phyloP scores from a whole-genome alignment of 23 tunicate species.

The Ascidia mentula region DNA sequence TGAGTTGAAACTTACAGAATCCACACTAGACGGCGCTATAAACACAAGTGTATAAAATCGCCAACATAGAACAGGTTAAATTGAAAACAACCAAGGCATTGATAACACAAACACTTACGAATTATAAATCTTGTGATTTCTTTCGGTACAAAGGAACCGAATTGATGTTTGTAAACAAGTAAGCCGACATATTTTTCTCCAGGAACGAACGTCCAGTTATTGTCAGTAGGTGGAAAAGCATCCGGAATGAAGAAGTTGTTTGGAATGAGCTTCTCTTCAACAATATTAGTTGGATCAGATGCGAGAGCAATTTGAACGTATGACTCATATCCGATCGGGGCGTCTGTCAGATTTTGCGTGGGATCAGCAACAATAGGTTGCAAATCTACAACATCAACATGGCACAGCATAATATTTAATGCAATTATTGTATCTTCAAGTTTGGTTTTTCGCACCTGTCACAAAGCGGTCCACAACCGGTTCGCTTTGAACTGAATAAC shows the following conservation, averaged over 20 bases:
- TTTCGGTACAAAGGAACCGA: background rate
- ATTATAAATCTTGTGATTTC: background rate
- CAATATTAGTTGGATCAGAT: background rate
- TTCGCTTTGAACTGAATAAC: background rate
- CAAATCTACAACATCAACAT: background rate
- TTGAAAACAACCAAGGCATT: background rate
- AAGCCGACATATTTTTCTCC: background rate
- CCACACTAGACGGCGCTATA: background rate
- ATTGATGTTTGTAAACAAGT: background rate
- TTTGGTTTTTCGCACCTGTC: too few species aligned
- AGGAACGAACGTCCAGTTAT: background rate
- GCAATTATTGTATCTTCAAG: too few species aligned
- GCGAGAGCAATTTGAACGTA: background rate
- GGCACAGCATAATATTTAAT: background rate
- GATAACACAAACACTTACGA: background rate
- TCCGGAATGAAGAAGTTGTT: background rate
- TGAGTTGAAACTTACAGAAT: background rate
- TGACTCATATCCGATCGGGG: background rate
- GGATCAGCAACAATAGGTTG: background rate
- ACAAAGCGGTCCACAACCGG: background rate
- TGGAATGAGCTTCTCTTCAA: background rate
- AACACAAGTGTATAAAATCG: too few species aligned
- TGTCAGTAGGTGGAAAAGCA: background rate
- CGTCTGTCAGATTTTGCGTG: background rate
- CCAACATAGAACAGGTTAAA: background rate